Conservation (phyloP, 2,797 vertebrate genomes). For the Otolemur crassicaudatus region DNA sequence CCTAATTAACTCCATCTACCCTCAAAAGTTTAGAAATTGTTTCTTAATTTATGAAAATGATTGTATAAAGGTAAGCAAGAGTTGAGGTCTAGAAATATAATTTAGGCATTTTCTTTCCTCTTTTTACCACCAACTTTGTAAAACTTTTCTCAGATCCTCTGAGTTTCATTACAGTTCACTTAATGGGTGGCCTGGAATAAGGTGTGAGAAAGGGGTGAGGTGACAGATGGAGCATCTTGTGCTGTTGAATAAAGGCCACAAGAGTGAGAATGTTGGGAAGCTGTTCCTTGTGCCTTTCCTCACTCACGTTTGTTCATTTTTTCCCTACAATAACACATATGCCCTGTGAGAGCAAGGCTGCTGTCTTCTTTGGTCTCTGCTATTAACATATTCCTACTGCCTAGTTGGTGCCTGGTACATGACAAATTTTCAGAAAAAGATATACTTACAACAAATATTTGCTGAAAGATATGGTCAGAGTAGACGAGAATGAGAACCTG, state of each 20-base stretch:
- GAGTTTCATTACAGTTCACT: background rate
- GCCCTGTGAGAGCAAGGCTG: background rate
- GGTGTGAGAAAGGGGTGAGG: background rate
- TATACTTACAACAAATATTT: background rate
- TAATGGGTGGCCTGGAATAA: background rate
- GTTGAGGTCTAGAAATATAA: conserved; percentile 3
- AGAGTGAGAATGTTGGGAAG: background rate
- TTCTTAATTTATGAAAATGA: conserved; percentile 66
- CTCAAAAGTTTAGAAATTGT: conserved; percentile 55
- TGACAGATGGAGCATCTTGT: background rate
- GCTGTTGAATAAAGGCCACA: background rate
- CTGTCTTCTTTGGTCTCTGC: background rate
- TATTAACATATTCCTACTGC: background rate
- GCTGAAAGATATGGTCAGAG: background rate
- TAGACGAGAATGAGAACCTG: background rate
- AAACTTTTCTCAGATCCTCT: background rate
- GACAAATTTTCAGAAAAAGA: background rate
- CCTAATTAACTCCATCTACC: conserved; percentile 54
- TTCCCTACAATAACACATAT: background rate
- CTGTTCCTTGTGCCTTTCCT: background rate
- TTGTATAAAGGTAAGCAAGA: conserved; percentile 51
- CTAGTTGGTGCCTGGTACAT: background rate
- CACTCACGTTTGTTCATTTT: background rate
- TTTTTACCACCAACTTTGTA: background rate
- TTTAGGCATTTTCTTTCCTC: background rate